Evolutionary conservation across 2,888 invertebrate species (phyloP).

Genomic region (Cephus rjabovi): DNA sequence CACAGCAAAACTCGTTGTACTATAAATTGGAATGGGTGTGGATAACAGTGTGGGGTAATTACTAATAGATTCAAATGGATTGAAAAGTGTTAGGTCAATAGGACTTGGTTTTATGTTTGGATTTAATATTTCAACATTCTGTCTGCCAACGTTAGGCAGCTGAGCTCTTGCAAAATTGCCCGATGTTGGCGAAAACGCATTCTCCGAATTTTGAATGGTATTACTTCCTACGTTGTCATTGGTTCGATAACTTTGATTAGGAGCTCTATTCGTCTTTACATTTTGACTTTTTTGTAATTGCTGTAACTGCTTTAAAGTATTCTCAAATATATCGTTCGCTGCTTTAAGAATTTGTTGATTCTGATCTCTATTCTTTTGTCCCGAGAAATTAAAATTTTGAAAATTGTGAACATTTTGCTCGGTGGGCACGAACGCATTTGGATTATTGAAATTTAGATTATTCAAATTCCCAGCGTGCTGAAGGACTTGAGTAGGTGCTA

Average conservation of each 20-base stretch:
- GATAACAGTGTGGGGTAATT: constrained; percentile 56
- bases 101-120: constrained; percentile 54
- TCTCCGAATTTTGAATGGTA: constrained; percentile 38
- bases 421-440: constrained; percentile 28
- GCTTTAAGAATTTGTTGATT: constrained; percentile 44
- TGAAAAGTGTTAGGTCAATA: constrained; percentile 41
- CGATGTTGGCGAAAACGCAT: constrained; percentile 27
- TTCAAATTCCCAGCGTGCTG: constrained; percentile 38
- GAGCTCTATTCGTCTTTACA: constrained; percentile 9
- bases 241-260: constrained; percentile 11
- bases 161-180: constrained; percentile 45
- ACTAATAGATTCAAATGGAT: constrained; percentile 44
- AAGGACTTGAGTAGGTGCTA: constrained; percentile 46
- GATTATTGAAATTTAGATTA: constrained; percentile 35
- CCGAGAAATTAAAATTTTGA: constrained; percentile 8
- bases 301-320: constrained; percentile 51
- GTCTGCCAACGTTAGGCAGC: constrained; percentile 50
- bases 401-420: constrained; percentile 15
- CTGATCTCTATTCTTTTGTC: constrained; percentile 33
- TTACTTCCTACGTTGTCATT: constrained; percentile 51
- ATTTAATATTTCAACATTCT: constrained; percentile 60
- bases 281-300: constrained; percentile 45
- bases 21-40: constrained; percentile 58
- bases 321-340: constrained; percentile 46
- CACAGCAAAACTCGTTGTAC: constrained; percentile 49